Evolutionary conservation across 1,140 invertebrate genomes (phyloP).

Genomic region (Drosophila kohkoa): DNA sequence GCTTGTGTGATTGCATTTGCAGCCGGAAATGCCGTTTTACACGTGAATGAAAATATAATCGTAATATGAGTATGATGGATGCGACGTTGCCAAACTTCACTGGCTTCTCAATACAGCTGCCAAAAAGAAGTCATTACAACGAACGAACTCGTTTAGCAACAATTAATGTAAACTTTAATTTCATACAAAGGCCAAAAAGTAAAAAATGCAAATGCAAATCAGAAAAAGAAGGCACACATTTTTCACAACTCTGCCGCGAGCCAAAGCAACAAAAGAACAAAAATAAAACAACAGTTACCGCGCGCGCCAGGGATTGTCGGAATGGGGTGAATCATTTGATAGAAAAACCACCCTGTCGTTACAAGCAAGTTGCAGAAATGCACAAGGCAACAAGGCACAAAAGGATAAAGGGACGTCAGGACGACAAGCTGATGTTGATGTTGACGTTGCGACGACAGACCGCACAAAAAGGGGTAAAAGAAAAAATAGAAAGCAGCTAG

Average conservation of each 20-base stretch:
- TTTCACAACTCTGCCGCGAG: conserved; percentile 32
- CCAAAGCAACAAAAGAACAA: conserved; percentile 46
- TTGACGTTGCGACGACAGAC: conserved; percentile 58
- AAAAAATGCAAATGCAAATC: conserved; percentile 52
- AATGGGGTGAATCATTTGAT: conserved; percentile 58
- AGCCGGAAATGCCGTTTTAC: conserved; percentile 83
- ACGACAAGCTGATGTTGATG: conserved; percentile 61
- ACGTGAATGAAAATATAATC: conserved; percentile 78
- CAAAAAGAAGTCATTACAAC: conserved; percentile 31
- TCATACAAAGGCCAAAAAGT: neutral
- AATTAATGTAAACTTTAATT: conserved; percentile 64
- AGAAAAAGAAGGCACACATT: conserved; percentile 47
- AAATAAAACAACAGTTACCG: conserved; percentile 14
- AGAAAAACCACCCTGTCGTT: conserved; percentile 67
- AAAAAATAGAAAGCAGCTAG: conserved; percentile 42
- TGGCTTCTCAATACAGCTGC: conserved; percentile 3
- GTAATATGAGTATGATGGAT: conserved; percentile 35
- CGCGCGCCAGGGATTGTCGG: neutral
- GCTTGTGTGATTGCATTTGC: conserved; percentile 57
- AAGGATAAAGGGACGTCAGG: conserved; percentile 36
- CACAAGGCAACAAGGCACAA: conserved; percentile 54
- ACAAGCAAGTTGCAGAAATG: conserved; percentile 33
- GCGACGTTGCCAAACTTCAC: conserved; percentile 68
- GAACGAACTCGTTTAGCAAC: conserved; percentile 54
- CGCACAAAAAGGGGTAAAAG: conserved; percentile 50